A percentile compares a stretch with the other conserved stretches of the same genome.
Evolutionary conservation across 2,113 vertebrate species (phyloP).

Genomic region (Semnornis frantzii): DNA sequence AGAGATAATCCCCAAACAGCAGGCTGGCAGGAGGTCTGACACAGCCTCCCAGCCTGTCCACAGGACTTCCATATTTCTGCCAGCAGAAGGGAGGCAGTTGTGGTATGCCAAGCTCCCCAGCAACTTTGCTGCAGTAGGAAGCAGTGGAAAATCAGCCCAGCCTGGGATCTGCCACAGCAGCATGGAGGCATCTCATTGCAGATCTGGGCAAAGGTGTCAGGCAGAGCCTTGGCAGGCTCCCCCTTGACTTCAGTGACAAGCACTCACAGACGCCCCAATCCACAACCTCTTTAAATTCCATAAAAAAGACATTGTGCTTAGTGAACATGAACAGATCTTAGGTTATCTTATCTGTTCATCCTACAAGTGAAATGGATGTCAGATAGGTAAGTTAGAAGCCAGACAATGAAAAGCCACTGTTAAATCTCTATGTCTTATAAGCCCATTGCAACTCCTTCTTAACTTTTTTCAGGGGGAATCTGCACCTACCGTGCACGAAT

Average conservation of each 20-base stretch:
- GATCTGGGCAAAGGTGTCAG: fast-evolving
- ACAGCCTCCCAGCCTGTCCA: background rate
- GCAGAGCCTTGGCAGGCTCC: background rate
- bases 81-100: background rate
- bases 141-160: background rate
- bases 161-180: fast-evolving
- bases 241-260: background rate
- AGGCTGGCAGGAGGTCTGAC: background rate
- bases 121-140: background rate
- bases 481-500: slow-evolving; percentile 73
- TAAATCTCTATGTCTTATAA: background rate
- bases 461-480: slow-evolving; percentile 77
- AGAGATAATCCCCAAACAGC: background rate
- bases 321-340: background rate
- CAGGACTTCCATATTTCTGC: background rate
- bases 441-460: background rate
- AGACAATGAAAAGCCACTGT: background rate
- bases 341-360: background rate
- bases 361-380: background rate
- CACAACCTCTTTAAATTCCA: background rate
- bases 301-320: background rate
- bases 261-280: fast-evolving
- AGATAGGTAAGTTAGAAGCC: background rate
- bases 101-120: background rate
- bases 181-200: fast-evolving